Evolutionary conservation across 2,113 vertebrate genomes (phyloP), one percentile per base, ranked within the genome.

Genomic region (Triplophysa tibetana): DNA sequence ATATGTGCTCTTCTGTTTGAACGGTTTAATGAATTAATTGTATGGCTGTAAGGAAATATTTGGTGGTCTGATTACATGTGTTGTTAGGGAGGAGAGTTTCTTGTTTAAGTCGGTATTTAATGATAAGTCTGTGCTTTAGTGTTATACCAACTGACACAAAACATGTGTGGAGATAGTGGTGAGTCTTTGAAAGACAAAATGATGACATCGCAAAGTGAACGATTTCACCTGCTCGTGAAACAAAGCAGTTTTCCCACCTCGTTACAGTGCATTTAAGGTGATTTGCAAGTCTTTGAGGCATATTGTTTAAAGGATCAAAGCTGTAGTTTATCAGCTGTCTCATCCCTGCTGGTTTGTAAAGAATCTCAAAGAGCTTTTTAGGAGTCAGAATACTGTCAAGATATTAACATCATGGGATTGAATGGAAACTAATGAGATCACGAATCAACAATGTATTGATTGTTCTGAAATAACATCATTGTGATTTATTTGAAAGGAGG

Each of bases 11-110:
- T 26, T 54, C 52, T 64, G 66, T 52, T 45, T 85, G 54, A 48
- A 24, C 19, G 69, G 50, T 79, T 82, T 2, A 81, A 81, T 45
- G 64, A 62, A 76, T 86, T 70, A 73, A 83, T 84, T 79, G 62
- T 86, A 54, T 61, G 24, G 24, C 60, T 76, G 45, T 56, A 81
- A 45, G 64, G 66, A 70, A 78, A 72, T 67, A 81, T 58, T 58
- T 48, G 66, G 16, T 58, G 64, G 50, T 60, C 29, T 81, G 80
- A 83, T 83, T 56, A 67, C 70, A 70, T 65, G 70, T 78, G 79
- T 80, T 65, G 64, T 33, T 75, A 19, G 70, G 72, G 68, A 63
- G 58, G 52, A 78, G 74, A 78, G 52, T 33, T 43, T 26, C 69
- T 66, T 56, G 61, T 81, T 76, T 78, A 52, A 65, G 29, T 56